phyloP scores from a whole-genome alignment of 2,113 vertebrate genomes.

The Delphinus delphis region DNA sequence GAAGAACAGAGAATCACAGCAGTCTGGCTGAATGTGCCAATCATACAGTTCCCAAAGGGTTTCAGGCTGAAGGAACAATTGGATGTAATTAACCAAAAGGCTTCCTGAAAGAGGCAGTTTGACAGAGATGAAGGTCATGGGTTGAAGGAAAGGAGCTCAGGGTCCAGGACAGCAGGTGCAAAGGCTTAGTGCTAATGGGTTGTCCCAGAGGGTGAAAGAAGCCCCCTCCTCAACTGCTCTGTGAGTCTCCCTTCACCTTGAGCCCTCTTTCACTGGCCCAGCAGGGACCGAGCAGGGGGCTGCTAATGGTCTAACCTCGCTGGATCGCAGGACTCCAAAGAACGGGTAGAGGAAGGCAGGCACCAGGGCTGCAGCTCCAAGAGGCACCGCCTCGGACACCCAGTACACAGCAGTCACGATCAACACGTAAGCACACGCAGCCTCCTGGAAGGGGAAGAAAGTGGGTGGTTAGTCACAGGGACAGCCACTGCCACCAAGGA shows the following conservation, averaged over 20 bases:
- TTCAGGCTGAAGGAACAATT: neutral
- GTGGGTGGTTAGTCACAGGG: neutral
- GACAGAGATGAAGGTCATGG: neutral
- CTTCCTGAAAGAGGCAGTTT: neutral
- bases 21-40: neutral
- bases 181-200: neutral
- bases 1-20: neutral
- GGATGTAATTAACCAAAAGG: neutral
- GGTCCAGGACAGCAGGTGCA: neutral
- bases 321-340: constrained; percentile 97
- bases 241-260: neutral
- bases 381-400: constrained; percentile 96
- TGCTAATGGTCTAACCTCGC: constrained; percentile 88
- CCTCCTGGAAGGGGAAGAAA: constrained; percentile 86
- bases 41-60: neutral
- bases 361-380: constrained; percentile 96
- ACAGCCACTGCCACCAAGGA: neutral
- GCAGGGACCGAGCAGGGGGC: neutral
- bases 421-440: constrained; percentile 95
- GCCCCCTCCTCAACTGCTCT: neutral
- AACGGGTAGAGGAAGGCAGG: constrained; percentile 97
- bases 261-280: neutral
- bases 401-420: constrained; percentile 95
- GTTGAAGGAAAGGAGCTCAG: neutral
- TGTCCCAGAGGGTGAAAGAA: neutral